These are phyloP conservation scores for Mesopsocus fuscifrons DNA, from an alignment of 2,888 invertebrate genomes.

Conservation along the genomic window DNA sequence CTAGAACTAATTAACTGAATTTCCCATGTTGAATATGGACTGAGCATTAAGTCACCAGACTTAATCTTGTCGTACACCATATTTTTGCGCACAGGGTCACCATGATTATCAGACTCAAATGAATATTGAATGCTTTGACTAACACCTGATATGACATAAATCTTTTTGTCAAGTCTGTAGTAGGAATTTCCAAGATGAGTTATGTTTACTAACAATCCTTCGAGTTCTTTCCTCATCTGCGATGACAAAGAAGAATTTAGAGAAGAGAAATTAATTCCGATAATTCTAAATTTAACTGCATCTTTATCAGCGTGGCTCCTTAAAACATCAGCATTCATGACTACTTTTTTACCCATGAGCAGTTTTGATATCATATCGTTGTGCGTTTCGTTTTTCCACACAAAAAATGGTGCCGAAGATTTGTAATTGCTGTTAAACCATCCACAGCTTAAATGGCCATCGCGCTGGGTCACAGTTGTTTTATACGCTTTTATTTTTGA, in stretches of 20 bases:
- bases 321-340: background rate
- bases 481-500: background rate
- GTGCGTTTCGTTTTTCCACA: constrained; percentile 1
- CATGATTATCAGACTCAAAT: background rate
- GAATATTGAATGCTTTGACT: background rate
- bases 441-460: background rate
- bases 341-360: background rate
- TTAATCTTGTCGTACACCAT: background rate
- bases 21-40: background rate
- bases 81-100: background rate
- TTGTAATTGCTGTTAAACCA: constrained; percentile 1
- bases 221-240: background rate
- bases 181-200: background rate
- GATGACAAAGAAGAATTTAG: background rate
- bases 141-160: background rate
- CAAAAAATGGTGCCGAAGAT: background rate
- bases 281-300: background rate
- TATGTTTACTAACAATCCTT: background rate
- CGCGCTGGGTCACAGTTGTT: background rate
- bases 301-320: background rate
- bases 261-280: background rate
- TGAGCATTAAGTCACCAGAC: background rate
- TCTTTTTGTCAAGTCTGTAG: background rate
- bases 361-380: background rate
- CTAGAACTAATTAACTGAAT: background rate